These are phyloP conservation scores for Onychostruthus taczanowskii DNA, from an alignment of 2,113 vertebrate genomes.

Conservation along the genomic window DNA sequence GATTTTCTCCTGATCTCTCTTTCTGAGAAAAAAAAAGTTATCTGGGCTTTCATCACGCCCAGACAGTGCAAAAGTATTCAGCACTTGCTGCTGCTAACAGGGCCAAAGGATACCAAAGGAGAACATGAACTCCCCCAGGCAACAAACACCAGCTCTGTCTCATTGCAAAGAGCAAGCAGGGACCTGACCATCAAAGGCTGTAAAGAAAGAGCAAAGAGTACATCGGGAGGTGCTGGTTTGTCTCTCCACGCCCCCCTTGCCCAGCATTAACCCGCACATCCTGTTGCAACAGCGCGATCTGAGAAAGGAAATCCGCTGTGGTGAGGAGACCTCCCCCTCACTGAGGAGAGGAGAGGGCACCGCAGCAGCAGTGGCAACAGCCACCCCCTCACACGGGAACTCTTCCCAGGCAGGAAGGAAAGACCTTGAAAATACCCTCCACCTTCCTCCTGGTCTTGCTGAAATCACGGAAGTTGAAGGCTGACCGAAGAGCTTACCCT, in stretches of 20 bases:
- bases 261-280: neutral
- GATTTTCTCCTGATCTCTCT: neutral
- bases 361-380: fast-evolving
- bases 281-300: neutral
- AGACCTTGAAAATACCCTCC: neutral
- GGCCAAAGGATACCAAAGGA: neutral
- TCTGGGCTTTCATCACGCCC: fast-evolving
- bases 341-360: neutral
- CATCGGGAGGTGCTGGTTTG: neutral
- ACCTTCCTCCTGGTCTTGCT: neutral
- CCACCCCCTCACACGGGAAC: fast-evolving
- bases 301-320: neutral
- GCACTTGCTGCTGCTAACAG: neutral
- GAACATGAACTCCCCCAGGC: neutral
- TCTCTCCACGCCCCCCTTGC: neutral
- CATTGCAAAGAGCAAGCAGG: neutral
- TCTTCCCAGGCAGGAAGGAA: neutral
- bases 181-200: neutral
- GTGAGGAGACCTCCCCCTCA: neutral
- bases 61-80: neutral
- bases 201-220: neutral
- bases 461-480: neutral
- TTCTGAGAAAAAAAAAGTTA: neutral
- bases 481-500: neutral
- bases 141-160: neutral